phyloP scores from a whole-genome alignment of 2,888 invertebrate genomes.

The Drosophila algonquin region DNA sequence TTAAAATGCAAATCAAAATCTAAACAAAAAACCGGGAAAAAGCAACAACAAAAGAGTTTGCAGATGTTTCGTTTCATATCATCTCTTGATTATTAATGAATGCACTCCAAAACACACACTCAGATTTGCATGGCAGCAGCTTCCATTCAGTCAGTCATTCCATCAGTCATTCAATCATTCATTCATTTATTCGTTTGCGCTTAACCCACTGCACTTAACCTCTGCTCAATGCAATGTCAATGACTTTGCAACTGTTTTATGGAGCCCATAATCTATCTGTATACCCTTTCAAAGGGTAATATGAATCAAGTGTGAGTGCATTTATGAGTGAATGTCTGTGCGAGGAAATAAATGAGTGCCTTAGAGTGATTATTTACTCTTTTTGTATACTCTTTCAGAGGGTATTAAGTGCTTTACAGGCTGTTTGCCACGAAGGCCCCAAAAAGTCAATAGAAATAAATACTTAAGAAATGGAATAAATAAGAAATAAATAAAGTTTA shows the following conservation, averaged over 20 bases:
- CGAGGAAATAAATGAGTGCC: too few species aligned
- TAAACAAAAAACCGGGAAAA: constrained; percentile 17
- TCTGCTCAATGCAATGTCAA: constrained; percentile 16
- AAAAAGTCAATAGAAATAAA: too few species aligned
- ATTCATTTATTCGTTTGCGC: background rate
- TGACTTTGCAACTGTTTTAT: constrained; percentile 53
- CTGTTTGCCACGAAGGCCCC: too few species aligned
- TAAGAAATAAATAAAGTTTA: too few species aligned
- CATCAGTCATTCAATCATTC: background rate
- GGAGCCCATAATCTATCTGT: background rate
- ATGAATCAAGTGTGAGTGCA: background rate
- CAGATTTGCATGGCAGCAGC: constrained; percentile 8
- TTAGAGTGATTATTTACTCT: too few species aligned
- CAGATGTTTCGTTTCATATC: constrained; percentile 32
- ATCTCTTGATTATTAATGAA: constrained; percentile 38
- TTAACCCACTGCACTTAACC: constrained; percentile 26
- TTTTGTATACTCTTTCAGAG: too few species aligned
- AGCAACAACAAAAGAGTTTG: constrained; percentile 8
- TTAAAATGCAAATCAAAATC: constrained; percentile 56
- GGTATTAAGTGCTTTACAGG: too few species aligned
- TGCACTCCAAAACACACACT: constrained; percentile 26
- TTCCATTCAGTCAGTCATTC: constrained; percentile 47
- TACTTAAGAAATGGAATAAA: too few species aligned
- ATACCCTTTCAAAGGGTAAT: background rate
- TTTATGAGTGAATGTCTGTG: too few species aligned